Evolutionary conservation across 2,888 invertebrate genomes (phyloP), one percentile per base, ranked within the genome.

Genomic region (Drosophila diplacantha): DNA sequence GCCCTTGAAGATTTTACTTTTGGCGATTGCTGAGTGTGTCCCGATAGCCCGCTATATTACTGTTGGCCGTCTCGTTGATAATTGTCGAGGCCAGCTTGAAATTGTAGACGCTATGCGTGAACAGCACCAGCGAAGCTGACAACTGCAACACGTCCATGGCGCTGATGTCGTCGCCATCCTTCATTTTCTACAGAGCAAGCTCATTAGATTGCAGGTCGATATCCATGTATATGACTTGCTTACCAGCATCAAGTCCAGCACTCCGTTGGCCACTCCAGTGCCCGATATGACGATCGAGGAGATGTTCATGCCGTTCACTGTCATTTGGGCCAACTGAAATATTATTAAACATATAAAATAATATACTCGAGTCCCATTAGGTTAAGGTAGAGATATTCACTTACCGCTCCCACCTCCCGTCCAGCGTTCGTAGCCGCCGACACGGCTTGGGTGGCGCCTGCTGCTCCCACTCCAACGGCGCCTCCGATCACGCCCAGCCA

Each of bases 41-140:
- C 26, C 86, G 82, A 56, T 81, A 86, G 1, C 66, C 52, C 5
- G 68, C 61, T 12, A 87, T 80, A 9, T 60, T 74, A 9, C 51
- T 68, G 24, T 75, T 75, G 47, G 72, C 74, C 14, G 84, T 75
- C n/a, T 83, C 72, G 5, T 51, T 67, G 37, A 86, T 77, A 20
- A 88, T 85, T 22, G 71, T 79, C 12, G 85, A 84, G 2, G 88
- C 88, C 32, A 86, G 72, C 34, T 81, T 83, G 35, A 87, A 87
- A 58, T 88, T 88, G 58, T 68, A 80, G 2, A 84, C 75, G 18
- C 87, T 87, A 71, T 88, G 85, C 0, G 87, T 88, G 56, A 88
- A 85, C 4, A 88, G 50, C 12, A 84, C 81, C 39, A 88, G 62
- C 2, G 87, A 87, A 11, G 85, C 81, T 4, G 85, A 84, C 5